phyloP scores from a whole-genome alignment of 2,113 vertebrate genomes.

The Ellobius talpinus region DNA sequence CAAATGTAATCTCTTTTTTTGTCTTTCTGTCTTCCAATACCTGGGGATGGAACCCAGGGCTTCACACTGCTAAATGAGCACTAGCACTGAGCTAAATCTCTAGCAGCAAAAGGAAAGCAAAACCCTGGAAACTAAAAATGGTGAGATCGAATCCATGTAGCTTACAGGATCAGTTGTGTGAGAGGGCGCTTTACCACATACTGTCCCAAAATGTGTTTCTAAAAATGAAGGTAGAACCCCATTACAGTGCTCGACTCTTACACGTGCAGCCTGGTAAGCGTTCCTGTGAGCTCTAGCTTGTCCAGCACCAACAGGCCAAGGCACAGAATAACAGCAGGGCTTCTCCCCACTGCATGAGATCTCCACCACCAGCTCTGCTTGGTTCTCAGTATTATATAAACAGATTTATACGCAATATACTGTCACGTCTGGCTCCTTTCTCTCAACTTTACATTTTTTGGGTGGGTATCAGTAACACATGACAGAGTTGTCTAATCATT shows the following conservation, averaged over 20 bases:
- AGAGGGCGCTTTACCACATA: neutral
- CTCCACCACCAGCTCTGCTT: neutral
- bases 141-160: neutral
- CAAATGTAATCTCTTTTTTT: neutral
- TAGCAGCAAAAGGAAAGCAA: neutral
- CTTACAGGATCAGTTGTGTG: neutral
- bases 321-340: neutral
- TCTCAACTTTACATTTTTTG: neutral
- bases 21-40: neutral
- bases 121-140: neutral
- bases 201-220: neutral
- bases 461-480: neutral
- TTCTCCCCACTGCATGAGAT: neutral
- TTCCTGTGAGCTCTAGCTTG: neutral
- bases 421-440: neutral
- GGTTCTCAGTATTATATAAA: neutral
- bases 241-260: neutral
- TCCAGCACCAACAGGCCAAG: neutral
- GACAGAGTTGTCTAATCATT: neutral
- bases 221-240: neutral
- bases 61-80: neutral
- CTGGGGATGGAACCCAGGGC: neutral
- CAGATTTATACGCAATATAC: neutral
- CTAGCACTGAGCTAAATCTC: neutral
- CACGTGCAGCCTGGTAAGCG: neutral